phyloP scores from a whole-genome alignment of 2,113 vertebrate species.

The Sebastes schlegelii region DNA sequence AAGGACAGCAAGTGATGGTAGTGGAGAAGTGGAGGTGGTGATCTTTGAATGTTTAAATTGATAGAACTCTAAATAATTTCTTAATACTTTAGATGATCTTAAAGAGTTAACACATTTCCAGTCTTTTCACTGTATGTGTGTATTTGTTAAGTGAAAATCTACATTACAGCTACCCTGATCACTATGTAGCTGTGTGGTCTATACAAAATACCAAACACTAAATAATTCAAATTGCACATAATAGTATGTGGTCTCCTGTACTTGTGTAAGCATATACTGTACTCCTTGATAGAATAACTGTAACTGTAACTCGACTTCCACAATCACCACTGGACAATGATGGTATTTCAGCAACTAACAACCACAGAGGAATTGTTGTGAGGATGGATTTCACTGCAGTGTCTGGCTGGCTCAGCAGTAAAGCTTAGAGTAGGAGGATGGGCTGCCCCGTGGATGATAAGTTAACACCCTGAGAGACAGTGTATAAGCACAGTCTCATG shows the following conservation, averaged over 20 bases:
- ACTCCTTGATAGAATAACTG: background rate
- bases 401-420: slow-evolving; percentile 47
- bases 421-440: slow-evolving; percentile 18
- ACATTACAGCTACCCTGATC: background rate
- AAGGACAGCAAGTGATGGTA: background rate
- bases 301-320: background rate
- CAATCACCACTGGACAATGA: slow-evolving; percentile 21
- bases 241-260: background rate
- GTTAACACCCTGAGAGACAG: slow-evolving; percentile 35
- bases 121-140: background rate
- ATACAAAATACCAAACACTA: slow-evolving; percentile 3
- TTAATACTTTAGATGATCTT: background rate
- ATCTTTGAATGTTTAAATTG: background rate
- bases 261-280: slow-evolving; percentile 1
- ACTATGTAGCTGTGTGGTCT: background rate
- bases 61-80: background rate
- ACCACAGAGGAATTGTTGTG: slow-evolving; percentile 26
- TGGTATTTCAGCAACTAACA: slow-evolving; percentile 25
- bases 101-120: background rate
- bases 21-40: background rate
- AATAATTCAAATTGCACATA: background rate
- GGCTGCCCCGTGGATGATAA: slow-evolving; percentile 33
- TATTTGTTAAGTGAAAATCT: background rate
- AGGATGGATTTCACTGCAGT: slow-evolving; percentile 53
- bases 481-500: background rate